Evolutionary conservation across 1,140 invertebrate species (phyloP).

Genomic region (Aradophagus sp.): DNA sequence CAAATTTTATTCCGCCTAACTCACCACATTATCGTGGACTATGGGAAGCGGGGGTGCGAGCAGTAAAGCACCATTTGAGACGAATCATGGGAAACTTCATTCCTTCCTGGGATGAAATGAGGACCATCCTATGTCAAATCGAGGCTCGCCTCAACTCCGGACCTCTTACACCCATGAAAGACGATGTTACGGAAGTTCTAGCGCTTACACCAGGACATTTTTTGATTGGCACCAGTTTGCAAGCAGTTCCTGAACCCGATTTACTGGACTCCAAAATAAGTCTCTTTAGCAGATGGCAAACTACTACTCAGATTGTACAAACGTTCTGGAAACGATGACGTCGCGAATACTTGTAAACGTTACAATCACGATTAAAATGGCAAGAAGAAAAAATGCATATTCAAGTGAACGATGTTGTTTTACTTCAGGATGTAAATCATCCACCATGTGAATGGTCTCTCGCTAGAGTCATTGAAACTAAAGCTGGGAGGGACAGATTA

Average conservation of each 20-base stretch:
- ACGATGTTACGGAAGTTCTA: conserved; percentile 24
- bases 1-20: conserved; percentile 21
- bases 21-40: conserved; percentile 51
- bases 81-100: conserved; percentile 24
- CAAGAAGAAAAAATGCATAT: neutral
- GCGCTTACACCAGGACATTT: conserved; percentile 54
- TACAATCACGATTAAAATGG: conserved; percentile 13
- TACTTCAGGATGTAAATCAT: neutral
- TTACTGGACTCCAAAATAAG: neutral
- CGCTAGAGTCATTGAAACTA: neutral
- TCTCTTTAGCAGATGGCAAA: conserved; percentile 2
- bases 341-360: neutral
- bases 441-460: conserved; percentile 7
- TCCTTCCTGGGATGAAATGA: conserved; percentile 57
- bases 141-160: conserved; percentile 64
- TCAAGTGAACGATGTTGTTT: neutral
- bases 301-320: neutral
- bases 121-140: conserved; percentile 58
- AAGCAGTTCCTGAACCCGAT: conserved; percentile 2
- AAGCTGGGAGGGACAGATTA: neutral
- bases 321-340: conserved; percentile 7
- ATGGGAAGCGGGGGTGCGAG: conserved; percentile 61
- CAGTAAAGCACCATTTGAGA: conserved; percentile 52
- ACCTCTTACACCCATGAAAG: conserved; percentile 49
- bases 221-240: conserved; percentile 36